Conservation (phyloP, 2,888 invertebrate species). For the Eupithecia centaureata region DNA sequence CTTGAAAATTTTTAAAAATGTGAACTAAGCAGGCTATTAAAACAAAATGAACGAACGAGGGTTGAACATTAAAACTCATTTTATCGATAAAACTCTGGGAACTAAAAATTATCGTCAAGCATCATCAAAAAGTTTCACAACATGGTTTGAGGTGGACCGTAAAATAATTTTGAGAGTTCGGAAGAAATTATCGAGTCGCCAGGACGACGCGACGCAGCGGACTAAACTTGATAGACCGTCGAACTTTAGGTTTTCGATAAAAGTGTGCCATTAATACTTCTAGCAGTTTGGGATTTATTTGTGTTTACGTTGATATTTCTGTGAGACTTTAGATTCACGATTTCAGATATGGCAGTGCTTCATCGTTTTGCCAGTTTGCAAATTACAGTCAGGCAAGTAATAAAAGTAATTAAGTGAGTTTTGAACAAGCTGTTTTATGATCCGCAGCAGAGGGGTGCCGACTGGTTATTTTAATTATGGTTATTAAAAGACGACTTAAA, state of each 20-base stretch:
- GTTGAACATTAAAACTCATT: neutral
- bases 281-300: conserved; percentile 23
- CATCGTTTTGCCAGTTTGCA: neutral
- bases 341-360: conserved; percentile 7
- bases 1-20: too few relatives aligned
- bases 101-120: conserved; percentile 22
- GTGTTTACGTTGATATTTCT: conserved; percentile 18
- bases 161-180: conserved; percentile 37
- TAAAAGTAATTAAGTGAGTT: conserved; percentile 12
- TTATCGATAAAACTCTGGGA: conserved; percentile 16
- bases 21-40: too few relatives aligned
- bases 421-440: conserved; percentile 12
- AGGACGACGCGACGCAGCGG: conserved; percentile 27
- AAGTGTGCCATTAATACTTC: conserved; percentile 26
- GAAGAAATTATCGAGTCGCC: conserved; percentile 37
- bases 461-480: neutral
- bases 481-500: neutral
- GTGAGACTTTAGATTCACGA: conserved; percentile 11
- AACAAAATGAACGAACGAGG: neutral
- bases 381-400: conserved; percentile 1
- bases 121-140: conserved; percentile 37
- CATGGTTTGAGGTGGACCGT: conserved; percentile 33
- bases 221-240: conserved; percentile 28
- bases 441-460: neutral
- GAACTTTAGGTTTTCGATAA: conserved; percentile 33